Conservation (phyloP, 2,797 vertebrate species). For the Microctenopoma lineatum region DNA sequence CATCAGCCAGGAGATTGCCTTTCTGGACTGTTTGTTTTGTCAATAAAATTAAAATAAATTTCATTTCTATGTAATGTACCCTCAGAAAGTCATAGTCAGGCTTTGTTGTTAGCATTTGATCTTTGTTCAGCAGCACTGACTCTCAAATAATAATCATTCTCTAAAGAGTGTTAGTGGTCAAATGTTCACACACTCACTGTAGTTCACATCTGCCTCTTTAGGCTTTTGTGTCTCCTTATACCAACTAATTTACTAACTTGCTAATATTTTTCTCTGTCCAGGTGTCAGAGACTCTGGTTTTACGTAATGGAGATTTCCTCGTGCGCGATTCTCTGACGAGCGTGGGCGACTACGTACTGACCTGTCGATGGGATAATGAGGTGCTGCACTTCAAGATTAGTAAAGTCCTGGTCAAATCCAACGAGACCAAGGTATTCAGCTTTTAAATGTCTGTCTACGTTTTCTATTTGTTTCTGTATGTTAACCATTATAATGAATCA, state of each 20-base stretch:
- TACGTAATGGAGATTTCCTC: slow-evolving; percentile 94
- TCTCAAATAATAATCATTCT: slow-evolving; percentile 48
- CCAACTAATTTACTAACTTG: background rate
- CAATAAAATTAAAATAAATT: slow-evolving; percentile 46
- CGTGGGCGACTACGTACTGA: slow-evolving; percentile 92
- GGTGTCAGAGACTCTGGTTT: slow-evolving; percentile 94
- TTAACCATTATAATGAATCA: background rate
- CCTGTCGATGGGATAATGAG: slow-evolving; percentile 94
- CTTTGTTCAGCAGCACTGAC: slow-evolving; percentile 41
- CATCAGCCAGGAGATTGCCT: slow-evolving; percentile 31
- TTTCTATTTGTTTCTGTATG: too few species aligned
- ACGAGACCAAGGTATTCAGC: slow-evolving; percentile 81
- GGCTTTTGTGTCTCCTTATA: background rate
- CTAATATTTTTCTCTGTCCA: slow-evolving; percentile 43
- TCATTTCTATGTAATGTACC: slow-evolving; percentile 25
- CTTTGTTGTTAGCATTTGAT: slow-evolving; percentile 17
- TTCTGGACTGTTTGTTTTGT: slow-evolving; percentile 34
- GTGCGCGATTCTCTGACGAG: slow-evolving; percentile 94
- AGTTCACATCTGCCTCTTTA: slow-evolving; percentile 15
- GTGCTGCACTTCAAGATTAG: slow-evolving; percentile 95
- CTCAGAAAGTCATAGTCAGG: slow-evolving; percentile 6
- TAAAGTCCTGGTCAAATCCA: slow-evolving; percentile 94
- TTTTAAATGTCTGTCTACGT: background rate
- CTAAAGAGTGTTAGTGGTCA: slow-evolving; percentile 24
- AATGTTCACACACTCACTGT: slow-evolving; percentile 20